phyloP scores from a whole-genome alignment of 1,140 invertebrate species.

The Homarus americanus region DNA sequence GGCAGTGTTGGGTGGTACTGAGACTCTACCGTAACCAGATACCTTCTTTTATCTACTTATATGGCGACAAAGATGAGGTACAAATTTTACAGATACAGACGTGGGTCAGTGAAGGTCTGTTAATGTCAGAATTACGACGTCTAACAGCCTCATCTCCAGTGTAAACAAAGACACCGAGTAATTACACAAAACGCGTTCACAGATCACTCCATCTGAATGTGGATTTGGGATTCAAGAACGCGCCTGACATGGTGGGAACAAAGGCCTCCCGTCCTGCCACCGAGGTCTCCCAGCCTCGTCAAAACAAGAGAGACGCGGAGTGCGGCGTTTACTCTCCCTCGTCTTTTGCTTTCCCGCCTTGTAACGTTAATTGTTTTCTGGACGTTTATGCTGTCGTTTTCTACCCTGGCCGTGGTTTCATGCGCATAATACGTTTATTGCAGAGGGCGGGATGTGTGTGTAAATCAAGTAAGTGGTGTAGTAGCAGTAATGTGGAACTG shows the following conservation, averaged over 20 bases:
- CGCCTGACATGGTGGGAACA: background rate
- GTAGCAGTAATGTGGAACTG: background rate
- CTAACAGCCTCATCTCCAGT: background rate
- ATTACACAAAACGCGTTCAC: background rate
- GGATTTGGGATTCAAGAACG: background rate
- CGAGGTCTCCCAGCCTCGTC: too few species aligned
- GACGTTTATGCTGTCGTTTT: background rate
- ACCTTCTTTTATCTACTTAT: too few species aligned
- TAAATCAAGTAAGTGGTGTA: conserved; percentile 18
- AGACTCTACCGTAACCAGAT: too few species aligned
- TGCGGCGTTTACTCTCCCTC: background rate
- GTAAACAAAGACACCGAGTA: background rate
- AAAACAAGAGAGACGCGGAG: background rate
- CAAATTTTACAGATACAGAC: too few species aligned
- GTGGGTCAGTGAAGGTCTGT: background rate
- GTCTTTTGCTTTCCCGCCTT: background rate
- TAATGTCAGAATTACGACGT: background rate
- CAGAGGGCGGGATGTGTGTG: background rate
- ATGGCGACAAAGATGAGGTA: too few species aligned
- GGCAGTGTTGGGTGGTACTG: too few species aligned
- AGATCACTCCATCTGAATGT: background rate
- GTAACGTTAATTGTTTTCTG: conserved; percentile 2
- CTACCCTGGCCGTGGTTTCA: background rate
- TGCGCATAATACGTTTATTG: conserved; percentile 6
- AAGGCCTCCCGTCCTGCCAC: too few species aligned